Evolutionary conservation across 2,797 vertebrate species (phyloP).

Genomic region (Eurystomus glaucurus): DNA sequence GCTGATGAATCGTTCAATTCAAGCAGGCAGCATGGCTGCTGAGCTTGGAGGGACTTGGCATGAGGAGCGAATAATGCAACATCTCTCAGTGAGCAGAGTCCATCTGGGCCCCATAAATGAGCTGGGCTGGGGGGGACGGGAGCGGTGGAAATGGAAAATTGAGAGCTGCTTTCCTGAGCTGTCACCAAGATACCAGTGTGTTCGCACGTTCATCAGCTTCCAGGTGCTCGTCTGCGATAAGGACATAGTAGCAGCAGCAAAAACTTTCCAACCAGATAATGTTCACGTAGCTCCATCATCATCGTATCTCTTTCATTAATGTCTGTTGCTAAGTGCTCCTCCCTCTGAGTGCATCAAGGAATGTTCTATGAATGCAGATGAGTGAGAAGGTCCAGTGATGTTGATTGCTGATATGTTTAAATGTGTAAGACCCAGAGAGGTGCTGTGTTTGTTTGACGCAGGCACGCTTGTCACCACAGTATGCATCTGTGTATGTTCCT

Average conservation of each 20-base stretch:
- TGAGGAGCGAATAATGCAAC: not conserved
- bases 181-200: not conserved
- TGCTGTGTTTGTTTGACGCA: rapidly evolving
- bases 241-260: not conserved
- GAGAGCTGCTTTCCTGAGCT: not conserved
- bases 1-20: constrained; percentile 35
- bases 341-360: not conserved
- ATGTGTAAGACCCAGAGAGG: rapidly evolving
- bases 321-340: not conserved
- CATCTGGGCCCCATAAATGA: not conserved
- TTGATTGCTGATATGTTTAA: not conserved
- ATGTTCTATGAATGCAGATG: rapidly evolving
- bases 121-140: not conserved
- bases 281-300: not conserved
- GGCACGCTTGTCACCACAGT: rapidly evolving
- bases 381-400: not conserved
- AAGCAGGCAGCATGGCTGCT: constrained; percentile 20
- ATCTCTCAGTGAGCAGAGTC: not conserved
- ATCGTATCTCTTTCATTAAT: not conserved
- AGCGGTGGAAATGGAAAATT: not conserved
- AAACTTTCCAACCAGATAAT: not conserved
- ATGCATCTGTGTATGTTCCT: rapidly evolving
- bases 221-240: not conserved
- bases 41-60: not conserved
- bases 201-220: not conserved